phyloP scores from a whole-genome alignment of 2,888 invertebrate species.

The Carterocephalus palaemon region DNA sequence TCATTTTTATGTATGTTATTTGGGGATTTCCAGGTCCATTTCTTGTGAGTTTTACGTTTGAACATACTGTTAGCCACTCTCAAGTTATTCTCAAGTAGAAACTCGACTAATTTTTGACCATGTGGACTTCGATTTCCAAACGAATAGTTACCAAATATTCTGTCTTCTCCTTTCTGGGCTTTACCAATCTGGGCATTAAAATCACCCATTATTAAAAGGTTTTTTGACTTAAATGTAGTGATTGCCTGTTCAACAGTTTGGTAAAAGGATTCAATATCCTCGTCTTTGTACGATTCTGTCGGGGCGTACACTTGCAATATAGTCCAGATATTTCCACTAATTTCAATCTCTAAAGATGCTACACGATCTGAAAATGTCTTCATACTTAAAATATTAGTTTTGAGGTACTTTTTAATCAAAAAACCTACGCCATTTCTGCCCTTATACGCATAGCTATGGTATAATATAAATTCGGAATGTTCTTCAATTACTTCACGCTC shows the following conservation, averaged over 20 bases:
- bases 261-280: neutral
- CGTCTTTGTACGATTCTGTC: neutral
- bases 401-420: neutral
- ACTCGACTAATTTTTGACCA: neutral
- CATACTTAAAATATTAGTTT: neutral
- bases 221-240: neutral
- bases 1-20: neutral
- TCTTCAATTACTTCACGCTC: conserved; percentile 24
- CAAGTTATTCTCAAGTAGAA: neutral
- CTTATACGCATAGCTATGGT: conserved; percentile 7
- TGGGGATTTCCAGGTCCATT: conserved; percentile 4
- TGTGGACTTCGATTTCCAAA: neutral
- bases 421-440: conserved; percentile 27
- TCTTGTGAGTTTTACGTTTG: neutral
- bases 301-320: neutral
- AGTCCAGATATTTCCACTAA: neutral
- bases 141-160: neutral
- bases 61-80: neutral
- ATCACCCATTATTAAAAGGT: neutral
- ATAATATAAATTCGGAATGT: conserved; percentile 24
- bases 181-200: no score
- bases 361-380: neutral
- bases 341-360: neutral
- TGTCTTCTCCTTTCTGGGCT: neutral
- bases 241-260: neutral